Percentiles rank a stretch among this genome's conserved stretches.
Evolutionary conservation across 2,797 vertebrate species (phyloP).

Genomic region (Hoplostethus mediterraneus): DNA sequence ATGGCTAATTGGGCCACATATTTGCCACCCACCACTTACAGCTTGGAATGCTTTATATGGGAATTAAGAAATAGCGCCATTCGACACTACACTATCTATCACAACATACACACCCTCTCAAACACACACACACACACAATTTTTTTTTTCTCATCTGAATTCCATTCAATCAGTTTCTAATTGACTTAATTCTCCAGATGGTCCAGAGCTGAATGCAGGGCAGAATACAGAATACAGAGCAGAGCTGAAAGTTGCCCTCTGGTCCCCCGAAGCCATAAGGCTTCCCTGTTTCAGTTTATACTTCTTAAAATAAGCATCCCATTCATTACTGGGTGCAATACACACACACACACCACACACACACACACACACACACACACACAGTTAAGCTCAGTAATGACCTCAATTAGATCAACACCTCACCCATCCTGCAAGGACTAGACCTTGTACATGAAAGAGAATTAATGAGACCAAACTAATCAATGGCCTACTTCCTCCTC

Average conservation of each 20-base stretch:
- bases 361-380: conserved; percentile 24
- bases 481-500: conserved; percentile 42
- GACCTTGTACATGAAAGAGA: conserved; percentile 33
- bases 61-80: conserved; percentile 32
- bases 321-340: conserved; percentile 20
- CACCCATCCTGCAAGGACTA: conserved; percentile 5
- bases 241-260: conserved; percentile 27
- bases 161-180: conserved; percentile 65
- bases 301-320: conserved; percentile 43
- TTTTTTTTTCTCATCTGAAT: conserved; percentile 47
- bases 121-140: conserved; percentile 7
- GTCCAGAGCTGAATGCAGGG: conserved; percentile 31
- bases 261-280: conserved; percentile 28
- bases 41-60: conserved; percentile 48
- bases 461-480: conserved; percentile 62
- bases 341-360: conserved; percentile 22
- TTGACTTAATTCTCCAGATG: conserved; percentile 72
- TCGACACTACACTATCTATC: neutral
- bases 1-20: conserved; percentile 63
- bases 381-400: conserved; percentile 23
- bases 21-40: conserved; percentile 52
- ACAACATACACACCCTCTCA: conserved; percentile 12
- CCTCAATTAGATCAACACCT: conserved; percentile 55
- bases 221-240: conserved; percentile 41
- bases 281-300: conserved; percentile 34